phyloP scores from a whole-genome alignment of 1,140 invertebrate species.

The Helicoverpa armigera region DNA sequence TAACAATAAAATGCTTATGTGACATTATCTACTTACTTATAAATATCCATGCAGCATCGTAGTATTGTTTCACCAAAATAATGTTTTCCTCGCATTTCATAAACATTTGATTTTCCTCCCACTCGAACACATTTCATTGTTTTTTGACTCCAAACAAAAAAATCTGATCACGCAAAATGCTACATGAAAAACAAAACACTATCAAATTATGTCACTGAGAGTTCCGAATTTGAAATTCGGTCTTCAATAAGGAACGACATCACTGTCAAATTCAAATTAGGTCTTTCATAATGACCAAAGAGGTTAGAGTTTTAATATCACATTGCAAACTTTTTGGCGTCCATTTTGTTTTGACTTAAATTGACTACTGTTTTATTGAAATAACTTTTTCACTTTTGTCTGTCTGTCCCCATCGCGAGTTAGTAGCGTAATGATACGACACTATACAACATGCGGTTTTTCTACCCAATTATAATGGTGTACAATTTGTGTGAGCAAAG shows the following conservation, averaged over 20 bases:
- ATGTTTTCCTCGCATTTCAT: too few relatives aligned
- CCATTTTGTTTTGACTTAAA: conserved; percentile 16
- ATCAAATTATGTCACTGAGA: neutral
- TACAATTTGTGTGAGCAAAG: conserved; percentile 48
- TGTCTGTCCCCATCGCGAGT: conserved; percentile 47
- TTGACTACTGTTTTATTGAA: conserved; percentile 5
- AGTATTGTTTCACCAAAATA: too few relatives aligned
- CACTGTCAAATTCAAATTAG: neutral
- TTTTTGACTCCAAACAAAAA: too few relatives aligned
- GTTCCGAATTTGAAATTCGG: conserved; percentile 16
- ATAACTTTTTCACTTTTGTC: conserved; percentile 23
- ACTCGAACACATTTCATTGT: too few relatives aligned
- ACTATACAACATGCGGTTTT: conserved; percentile 49
- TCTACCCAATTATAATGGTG: conserved; percentile 50
- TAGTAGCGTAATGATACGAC: conserved; percentile 47
- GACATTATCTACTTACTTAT: too few relatives aligned
- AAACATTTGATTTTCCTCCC: too few relatives aligned
- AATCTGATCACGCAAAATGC: too few relatives aligned
- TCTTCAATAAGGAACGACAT: neutral
- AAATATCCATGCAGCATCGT: too few relatives aligned
- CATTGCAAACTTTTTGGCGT: neutral
- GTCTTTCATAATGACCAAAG: neutral
- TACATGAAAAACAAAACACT: neutral
- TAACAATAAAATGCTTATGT: too few relatives aligned
- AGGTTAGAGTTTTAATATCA: neutral